Percentiles rank a stretch among this genome's conserved stretches.
phyloP scores from a whole-genome alignment of 2,113 vertebrate genomes.

The Rhabdornis inornatus region DNA sequence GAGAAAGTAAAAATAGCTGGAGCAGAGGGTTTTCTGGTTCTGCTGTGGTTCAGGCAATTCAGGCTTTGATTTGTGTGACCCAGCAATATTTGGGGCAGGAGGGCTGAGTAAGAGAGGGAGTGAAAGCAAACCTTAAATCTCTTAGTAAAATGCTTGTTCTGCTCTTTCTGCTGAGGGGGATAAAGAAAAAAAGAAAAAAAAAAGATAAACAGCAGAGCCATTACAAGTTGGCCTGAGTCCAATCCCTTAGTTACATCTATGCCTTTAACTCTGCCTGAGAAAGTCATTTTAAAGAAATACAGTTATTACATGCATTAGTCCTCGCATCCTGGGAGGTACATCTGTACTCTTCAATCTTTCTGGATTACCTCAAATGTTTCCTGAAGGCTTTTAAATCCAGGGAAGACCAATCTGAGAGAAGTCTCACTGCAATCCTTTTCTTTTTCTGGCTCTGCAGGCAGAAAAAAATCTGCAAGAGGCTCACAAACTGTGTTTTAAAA shows the following conservation, averaged over 20 bases:
- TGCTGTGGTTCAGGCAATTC: neutral
- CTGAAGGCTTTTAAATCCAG: constrained; percentile 65
- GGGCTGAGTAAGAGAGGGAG: neutral
- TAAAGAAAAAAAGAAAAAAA: neutral
- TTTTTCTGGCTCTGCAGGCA: neutral
- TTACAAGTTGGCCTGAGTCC: neutral
- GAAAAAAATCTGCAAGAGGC: constrained; percentile 22
- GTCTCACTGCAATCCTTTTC: constrained; percentile 9
- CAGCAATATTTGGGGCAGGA: neutral
- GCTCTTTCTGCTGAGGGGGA: constrained; percentile 27
- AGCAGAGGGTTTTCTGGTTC: neutral
- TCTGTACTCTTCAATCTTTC: constrained; percentile 17
- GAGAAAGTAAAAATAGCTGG: neutral
- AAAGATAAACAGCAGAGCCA: neutral
- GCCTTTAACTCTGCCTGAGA: constrained; percentile 25
- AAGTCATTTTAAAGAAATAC: constrained; percentile 52
- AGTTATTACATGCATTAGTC: constrained; percentile 48
- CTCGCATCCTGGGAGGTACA: constrained; percentile 27
- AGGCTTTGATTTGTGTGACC: constrained; percentile 23
- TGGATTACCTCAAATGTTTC: constrained; percentile 38
- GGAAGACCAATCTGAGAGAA: constrained; percentile 30
- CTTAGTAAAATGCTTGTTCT: constrained; percentile 32
- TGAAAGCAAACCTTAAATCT: constrained; percentile 26
- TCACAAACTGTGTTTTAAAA: neutral
- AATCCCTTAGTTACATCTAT: constrained; percentile 16